Conservation (phyloP, 1,140 invertebrate genomes). For the Bombus consobrinus region DNA sequence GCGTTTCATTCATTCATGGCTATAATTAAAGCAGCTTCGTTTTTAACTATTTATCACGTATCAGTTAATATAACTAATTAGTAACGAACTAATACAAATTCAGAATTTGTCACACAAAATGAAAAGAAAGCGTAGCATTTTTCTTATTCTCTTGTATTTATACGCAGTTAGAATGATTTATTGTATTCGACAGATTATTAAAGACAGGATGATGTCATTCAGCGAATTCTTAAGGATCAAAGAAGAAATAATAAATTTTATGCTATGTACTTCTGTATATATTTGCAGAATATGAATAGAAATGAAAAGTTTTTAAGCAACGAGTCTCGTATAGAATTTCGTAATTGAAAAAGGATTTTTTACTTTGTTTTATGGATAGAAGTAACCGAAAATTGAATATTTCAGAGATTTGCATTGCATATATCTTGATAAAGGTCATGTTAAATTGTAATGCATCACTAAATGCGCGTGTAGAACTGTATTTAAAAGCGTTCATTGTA, state of each 20-base stretch:
- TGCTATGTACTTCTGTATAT: conserved; percentile 28
- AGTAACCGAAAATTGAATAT: neutral
- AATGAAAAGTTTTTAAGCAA: conserved; percentile 22
- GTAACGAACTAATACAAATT: neutral
- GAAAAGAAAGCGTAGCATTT: neutral
- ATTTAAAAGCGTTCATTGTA: neutral
- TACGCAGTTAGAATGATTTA: neutral
- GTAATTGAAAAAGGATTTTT: conserved; percentile 31
- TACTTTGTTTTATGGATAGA: conserved; percentile 51
- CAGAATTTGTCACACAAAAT: neutral
- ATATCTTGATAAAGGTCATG: conserved; percentile 20
- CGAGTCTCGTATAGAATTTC: neutral
- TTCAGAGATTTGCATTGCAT: conserved; percentile 14
- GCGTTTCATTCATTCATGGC: too few species aligned
- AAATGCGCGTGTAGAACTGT: neutral
- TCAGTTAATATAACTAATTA: neutral
- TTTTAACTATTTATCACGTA: neutral
- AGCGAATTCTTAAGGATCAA: neutral
- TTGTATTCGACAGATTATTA: neutral
- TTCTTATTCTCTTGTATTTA: conserved; percentile 12
- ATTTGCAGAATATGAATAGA: conserved; percentile 26
- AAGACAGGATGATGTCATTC: neutral
- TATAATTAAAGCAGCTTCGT: too few species aligned
- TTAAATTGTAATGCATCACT: neutral
- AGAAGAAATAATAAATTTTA: conserved; percentile 14